phyloP scores from a whole-genome alignment of 2,113 vertebrate species.

The Damaliscus lunatus region DNA sequence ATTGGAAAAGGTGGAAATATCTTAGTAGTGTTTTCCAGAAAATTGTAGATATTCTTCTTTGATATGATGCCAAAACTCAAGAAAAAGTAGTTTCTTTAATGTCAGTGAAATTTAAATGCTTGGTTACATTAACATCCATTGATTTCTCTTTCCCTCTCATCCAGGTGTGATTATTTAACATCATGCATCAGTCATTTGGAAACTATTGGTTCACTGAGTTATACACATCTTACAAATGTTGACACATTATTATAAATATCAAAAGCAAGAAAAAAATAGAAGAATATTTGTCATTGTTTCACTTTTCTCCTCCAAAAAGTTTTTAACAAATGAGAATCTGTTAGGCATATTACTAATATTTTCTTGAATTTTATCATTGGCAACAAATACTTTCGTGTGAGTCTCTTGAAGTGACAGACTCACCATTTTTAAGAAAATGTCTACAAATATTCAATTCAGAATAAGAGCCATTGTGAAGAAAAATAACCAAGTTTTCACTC shows the following conservation, averaged over 20 bases:
- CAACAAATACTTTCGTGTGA: neutral
- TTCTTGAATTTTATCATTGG: neutral
- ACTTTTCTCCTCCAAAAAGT: neutral
- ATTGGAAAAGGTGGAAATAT: neutral
- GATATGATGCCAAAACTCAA: neutral
- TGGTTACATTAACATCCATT: neutral
- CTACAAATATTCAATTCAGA: neutral
- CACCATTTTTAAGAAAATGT: neutral
- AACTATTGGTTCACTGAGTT: neutral
- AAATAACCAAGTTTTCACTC: neutral
- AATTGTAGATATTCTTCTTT: neutral
- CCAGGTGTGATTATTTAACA: neutral
- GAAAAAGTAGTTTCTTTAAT: neutral
- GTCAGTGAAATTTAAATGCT: neutral
- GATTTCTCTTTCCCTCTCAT: neutral
- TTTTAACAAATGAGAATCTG: neutral
- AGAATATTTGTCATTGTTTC: neutral
- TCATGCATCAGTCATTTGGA: neutral
- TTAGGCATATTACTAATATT: neutral
- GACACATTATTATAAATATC: neutral
- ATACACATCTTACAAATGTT: neutral
- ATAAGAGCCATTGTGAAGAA: neutral
- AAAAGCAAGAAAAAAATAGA: neutral
- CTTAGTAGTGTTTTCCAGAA: conserved; percentile 1
- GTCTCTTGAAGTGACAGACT: neutral